Conservation (phyloP, 2,797 vertebrate species). For the Decapterus maruadsi region DNA sequence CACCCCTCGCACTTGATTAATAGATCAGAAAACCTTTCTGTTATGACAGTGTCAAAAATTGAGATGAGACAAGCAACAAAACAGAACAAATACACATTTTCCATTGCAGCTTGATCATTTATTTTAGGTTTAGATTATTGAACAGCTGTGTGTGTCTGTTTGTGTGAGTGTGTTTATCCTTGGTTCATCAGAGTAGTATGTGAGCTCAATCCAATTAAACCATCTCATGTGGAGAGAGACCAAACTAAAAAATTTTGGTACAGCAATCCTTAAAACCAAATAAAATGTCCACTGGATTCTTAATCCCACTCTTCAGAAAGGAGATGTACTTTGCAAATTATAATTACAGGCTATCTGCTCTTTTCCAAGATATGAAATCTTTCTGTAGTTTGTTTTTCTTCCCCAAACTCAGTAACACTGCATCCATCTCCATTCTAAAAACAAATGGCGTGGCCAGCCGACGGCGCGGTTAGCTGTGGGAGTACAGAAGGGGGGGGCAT, state of each 20-base stretch:
- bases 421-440: conserved; percentile 91
- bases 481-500: conserved; percentile 61
- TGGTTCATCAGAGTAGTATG: conserved; percentile 69
- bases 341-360: conserved; percentile 88
- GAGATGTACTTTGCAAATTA: conserved; percentile 82
- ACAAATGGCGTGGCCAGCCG: conserved; percentile 71
- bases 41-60: neutral
- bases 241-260: conserved; percentile 70
- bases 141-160: conserved; percentile 79
- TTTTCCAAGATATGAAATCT: conserved; percentile 84
- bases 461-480: conserved; percentile 58
- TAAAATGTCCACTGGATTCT: conserved; percentile 60
- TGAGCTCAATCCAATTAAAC: conserved; percentile 73
- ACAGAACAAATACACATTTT: conserved; percentile 36
- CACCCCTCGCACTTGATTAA: neutral
- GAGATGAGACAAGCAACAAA: neutral
- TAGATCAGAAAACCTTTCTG: neutral
- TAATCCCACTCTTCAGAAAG: conserved; percentile 48
- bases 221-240: conserved; percentile 72
- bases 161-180: conserved; percentile 85
- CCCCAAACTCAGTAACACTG: conserved; percentile 79
- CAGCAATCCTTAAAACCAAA: conserved; percentile 75
- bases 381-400: conserved; percentile 39
- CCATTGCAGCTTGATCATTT: conserved; percentile 92
- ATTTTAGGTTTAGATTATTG: conserved; percentile 93